Percentiles rank a stretch among this genome's conserved stretches.
These are phyloP conservation scores for Schrankia costaestrigalis DNA, from an alignment of 2,888 invertebrate species.

Conservation along the genomic window DNA sequence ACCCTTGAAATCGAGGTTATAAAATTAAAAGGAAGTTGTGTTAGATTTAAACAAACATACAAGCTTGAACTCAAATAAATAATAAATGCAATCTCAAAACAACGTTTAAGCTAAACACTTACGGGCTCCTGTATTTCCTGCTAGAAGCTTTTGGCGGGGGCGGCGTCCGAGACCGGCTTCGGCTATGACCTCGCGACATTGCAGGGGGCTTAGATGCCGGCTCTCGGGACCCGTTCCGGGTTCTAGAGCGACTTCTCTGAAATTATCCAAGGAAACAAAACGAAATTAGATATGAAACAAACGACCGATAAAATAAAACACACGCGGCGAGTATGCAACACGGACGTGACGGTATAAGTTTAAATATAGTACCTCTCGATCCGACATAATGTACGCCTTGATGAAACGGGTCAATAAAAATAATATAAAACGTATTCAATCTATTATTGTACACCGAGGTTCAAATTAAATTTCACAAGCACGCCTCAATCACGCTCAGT, in stretches of 20 bases:
- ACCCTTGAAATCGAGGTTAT: constrained; percentile 70
- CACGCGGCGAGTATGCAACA: constrained; percentile 52
- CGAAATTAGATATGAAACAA: constrained; percentile 39
- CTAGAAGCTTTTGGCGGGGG: constrained; percentile 72
- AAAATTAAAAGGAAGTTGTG: too few relatives aligned
- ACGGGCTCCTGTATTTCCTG: constrained; percentile 77
- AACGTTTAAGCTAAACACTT: constrained; percentile 38
- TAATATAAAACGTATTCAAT: constrained; percentile 50
- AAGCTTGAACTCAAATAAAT: constrained; percentile 3
- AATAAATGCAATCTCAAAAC: constrained; percentile 10
- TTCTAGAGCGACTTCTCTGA: constrained; percentile 77
- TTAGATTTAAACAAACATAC: constrained; percentile 13
- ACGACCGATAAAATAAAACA: constrained; percentile 54
- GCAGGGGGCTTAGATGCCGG: constrained; percentile 61
- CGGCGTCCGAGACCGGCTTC: constrained; percentile 77
- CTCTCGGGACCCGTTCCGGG: constrained; percentile 75
- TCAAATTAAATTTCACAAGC: constrained; percentile 49
- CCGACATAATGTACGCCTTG: constrained; percentile 62
- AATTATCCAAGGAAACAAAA: constrained; percentile 45
- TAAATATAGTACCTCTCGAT: constrained; percentile 75
- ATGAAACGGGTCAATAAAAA: constrained; percentile 46
- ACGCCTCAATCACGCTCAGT: constrained; percentile 39
- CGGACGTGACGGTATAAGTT: constrained; percentile 37
- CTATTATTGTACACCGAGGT: constrained; percentile 51
- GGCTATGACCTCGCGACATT: constrained; percentile 72